These are phyloP conservation scores for Anodontia alba DNA, from an alignment of 2,888 invertebrate species.

Conservation along the genomic window DNA sequence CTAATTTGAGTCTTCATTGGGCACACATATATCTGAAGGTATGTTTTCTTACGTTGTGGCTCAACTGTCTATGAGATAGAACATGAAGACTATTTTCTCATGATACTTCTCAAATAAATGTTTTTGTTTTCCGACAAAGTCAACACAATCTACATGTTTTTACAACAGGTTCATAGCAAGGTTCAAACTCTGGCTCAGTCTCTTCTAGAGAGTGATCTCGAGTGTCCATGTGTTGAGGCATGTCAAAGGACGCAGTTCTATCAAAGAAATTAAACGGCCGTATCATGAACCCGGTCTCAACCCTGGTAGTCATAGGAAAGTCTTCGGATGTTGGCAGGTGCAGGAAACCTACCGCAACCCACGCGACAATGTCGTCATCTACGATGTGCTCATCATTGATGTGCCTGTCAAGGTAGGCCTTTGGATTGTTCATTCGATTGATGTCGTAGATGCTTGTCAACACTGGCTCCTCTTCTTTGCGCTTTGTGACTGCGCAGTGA, in stretches of 20 bases:
- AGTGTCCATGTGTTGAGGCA: slow-evolving; percentile 62
- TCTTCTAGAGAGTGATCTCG: slow-evolving; percentile 39
- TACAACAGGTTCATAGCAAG: slow-evolving; percentile 45
- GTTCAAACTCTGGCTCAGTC: slow-evolving; percentile 44
- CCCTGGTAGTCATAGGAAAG: slow-evolving; percentile 69
- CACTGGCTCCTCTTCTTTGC: slow-evolving; percentile 65
- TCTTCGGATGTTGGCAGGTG: slow-evolving; percentile 73
- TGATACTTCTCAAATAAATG: too few species aligned
- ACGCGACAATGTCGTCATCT: slow-evolving; percentile 68
- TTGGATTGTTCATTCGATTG: slow-evolving; percentile 53
- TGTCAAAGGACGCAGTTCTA: slow-evolving; percentile 66
- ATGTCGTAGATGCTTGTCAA: slow-evolving; percentile 47
- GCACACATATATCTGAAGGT: too few species aligned
- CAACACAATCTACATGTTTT: slow-evolving; percentile 45
- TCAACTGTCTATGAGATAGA: too few species aligned
- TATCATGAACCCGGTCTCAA: slow-evolving; percentile 63
- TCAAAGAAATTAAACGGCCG: slow-evolving; percentile 72
- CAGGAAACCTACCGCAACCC: slow-evolving; percentile 69
- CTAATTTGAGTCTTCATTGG: too few species aligned
- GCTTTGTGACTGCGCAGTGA: slow-evolving; percentile 68
- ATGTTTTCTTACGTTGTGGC: too few species aligned
- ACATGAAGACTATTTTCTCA: too few species aligned
- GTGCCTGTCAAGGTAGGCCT: slow-evolving; percentile 52
- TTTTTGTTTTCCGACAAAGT: too few species aligned
- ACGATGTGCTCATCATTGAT: slow-evolving; percentile 63